These are phyloP conservation scores for Sebastes vulpes DNA, from an alignment of 2,797 vertebrate genomes.

Conservation along the genomic window DNA sequence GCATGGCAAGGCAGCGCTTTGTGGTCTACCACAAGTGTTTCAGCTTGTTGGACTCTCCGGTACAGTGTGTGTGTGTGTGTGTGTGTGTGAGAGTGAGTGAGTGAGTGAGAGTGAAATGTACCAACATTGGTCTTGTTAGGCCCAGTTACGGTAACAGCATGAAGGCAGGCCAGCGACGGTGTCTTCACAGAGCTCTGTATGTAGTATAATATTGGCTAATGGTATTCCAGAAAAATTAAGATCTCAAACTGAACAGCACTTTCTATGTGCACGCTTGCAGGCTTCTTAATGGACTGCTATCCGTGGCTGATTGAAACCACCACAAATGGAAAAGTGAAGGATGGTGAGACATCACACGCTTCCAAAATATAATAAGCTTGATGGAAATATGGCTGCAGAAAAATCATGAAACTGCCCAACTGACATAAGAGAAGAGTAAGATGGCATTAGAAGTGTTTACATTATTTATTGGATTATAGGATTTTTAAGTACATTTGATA, in stretches of 20 bases:
- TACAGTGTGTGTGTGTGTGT: slow-evolving; percentile 13
- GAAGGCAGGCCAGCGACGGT: slow-evolving; percentile 9
- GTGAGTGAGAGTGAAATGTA: not conserved
- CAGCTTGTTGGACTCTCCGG: slow-evolving; percentile 38
- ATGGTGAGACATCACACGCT: not conserved
- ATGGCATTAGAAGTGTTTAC: not conserved
- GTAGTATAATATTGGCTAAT: not conserved
- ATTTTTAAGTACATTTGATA: not conserved
- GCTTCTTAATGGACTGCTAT: not conserved
- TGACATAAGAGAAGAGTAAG: not conserved
- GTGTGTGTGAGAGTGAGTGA: not conserved
- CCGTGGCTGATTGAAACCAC: not conserved
- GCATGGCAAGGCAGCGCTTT: slow-evolving; percentile 52
- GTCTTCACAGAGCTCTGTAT: not conserved
- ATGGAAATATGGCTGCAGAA: not conserved
- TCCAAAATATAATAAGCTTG: not conserved
- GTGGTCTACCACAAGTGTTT: slow-evolving; percentile 71
- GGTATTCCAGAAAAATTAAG: not conserved
- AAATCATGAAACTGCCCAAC: not conserved
- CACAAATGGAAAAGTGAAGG: slow-evolving; percentile 9
- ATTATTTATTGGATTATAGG: not conserved
- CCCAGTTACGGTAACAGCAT: slow-evolving; percentile 1
- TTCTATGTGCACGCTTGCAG: not conserved
- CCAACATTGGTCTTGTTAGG: slow-evolving; percentile 9
- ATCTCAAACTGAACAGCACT: not conserved